Conservation (phyloP, 2,113 vertebrate genomes). For the Symphodus melops region DNA sequence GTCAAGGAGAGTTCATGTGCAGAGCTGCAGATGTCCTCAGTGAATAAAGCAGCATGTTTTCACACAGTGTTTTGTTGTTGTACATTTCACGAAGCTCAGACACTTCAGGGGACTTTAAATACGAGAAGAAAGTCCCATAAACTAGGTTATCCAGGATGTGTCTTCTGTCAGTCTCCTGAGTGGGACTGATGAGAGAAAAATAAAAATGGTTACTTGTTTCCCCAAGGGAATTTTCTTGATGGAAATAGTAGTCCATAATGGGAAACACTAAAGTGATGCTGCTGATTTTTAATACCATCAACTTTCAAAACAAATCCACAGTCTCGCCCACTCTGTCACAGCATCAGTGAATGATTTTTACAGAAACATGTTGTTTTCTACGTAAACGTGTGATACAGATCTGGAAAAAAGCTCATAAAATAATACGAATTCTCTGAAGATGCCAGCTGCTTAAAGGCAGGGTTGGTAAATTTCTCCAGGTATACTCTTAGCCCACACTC, state of each 20-base stretch:
- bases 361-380: no score
- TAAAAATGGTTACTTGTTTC: background rate
- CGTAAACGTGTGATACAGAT: no score
- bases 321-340: no score
- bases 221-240: background rate
- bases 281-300: no score
- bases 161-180: background rate
- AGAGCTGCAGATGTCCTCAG: background rate
- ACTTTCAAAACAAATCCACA: no score
- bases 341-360: no score
- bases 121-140: constrained; percentile 1
- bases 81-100: constrained; percentile 5
- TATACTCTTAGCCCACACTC: no score
- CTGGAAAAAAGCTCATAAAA: no score
- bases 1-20: background rate
- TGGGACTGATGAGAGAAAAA: background rate
- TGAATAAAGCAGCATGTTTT: constrained; percentile 1
- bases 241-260: background rate
- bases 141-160: background rate
- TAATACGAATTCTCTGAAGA: no score
- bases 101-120: constrained; percentile 5
- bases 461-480: no score
- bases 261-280: background rate
- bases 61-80: background rate
- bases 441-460: no score